These are phyloP conservation scores for Diplosoma virens DNA, from an alignment of 23 tunicate species.

Conservation along the genomic window DNA sequence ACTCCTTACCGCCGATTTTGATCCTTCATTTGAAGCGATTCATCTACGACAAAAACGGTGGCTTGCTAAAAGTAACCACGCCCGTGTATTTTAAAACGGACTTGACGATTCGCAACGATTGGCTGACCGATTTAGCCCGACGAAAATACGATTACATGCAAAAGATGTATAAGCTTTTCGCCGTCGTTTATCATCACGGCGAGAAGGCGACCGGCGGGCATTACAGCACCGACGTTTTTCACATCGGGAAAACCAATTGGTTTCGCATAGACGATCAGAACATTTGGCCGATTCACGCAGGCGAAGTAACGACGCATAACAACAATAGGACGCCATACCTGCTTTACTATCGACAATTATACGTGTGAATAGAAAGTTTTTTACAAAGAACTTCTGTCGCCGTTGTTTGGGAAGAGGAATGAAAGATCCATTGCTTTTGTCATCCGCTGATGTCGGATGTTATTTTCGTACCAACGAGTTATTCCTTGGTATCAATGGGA, in stretches of 20 bases:
- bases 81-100: conserved; percentile 80
- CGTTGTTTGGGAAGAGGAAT: too few relatives aligned
- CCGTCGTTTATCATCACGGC: conserved; percentile 92
- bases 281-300: conserved; percentile 38
- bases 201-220: conserved; percentile 79
- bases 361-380: not conserved
- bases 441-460: too few relatives aligned
- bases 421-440: too few relatives aligned
- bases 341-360: conserved; percentile 50
- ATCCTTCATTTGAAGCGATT: conserved; percentile 81
- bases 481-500: too few relatives aligned
- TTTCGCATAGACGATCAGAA: conserved; percentile 80
- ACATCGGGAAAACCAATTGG: conserved; percentile 77
- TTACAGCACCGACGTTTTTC: conserved; percentile 80
- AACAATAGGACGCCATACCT: conserved; percentile 71
- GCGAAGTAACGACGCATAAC: conserved; percentile 61
- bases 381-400: too few relatives aligned
- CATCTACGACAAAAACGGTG: conserved; percentile 81
- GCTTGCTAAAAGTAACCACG: conserved; percentile 57
- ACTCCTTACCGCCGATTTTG: conserved; percentile 72
- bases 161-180: conserved; percentile 79
- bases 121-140: conserved; percentile 51
- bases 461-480: too few relatives aligned
- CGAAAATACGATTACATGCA: conserved; percentile 41
- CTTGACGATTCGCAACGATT: conserved; percentile 52